Evolutionary conservation across 2,113 vertebrate species (phyloP), one percentile per base, ranked within the genome.

Genomic region (Petromus typicus): DNA sequence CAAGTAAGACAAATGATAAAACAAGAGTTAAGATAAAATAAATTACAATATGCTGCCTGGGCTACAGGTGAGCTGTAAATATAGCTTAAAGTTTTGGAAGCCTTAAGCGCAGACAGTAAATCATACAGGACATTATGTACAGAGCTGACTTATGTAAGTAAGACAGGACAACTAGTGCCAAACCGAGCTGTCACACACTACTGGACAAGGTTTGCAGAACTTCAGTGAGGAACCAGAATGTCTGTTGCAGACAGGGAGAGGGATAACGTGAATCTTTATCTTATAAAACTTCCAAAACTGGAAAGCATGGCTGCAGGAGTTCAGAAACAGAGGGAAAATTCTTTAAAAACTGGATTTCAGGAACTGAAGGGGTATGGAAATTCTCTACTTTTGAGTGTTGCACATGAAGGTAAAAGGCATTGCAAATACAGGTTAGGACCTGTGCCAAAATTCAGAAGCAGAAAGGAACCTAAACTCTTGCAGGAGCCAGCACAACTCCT

Each of bases 1-100:
- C 3, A 79, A 95, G 18, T 67, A n/a, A 34, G 43, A 91, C 45
- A 89, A 89, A 86, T 37, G 88, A 83, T 85, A 67, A 95, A 96
- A 85, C 43, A 4, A 67, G 17, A 34, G 45, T 73, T 90, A 86
- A 90, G n/a, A 89, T 92, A 93, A 96, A 86, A 86, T 92, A 85
- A 92, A 94, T 92, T n/a, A 75, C 11, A 91, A 61, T 64, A 84
- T 45, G 18, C 37, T 69, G 30, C 61, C 43, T 40, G 84, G 51
- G 51, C 32, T 80, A 89, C 12, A 89, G 30, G 30, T 83, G 16
- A 93, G 16, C 32, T 86, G 34, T 32, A 64, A 57, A 78, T 66
- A 64, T n/a, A 54, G 30, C 25, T 82, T 82, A 61, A 82, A 61
- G 43, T 75, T 96, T 86, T 61, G 54, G 66, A 16, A 86, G 8